Conservation (phyloP, 2,888 invertebrate genomes). For the Hypselothyrea guttata region DNA sequence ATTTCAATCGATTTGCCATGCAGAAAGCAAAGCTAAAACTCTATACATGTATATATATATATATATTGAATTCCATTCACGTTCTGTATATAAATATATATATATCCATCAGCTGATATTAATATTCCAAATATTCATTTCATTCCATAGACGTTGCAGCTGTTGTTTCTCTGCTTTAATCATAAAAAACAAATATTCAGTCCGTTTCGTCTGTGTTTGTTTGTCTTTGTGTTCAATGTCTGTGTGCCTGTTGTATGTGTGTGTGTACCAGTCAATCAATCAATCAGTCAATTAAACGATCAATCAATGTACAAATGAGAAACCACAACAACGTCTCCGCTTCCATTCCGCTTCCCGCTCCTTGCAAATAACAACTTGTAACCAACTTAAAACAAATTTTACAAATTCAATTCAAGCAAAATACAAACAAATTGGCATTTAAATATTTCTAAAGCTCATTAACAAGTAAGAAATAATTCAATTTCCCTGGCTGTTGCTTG, state of each 20-base stretch:
- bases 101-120: constrained; percentile 1
- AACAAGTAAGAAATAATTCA: constrained; percentile 51
- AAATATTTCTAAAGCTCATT: constrained; percentile 45
- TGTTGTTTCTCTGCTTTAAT: constrained; percentile 19
- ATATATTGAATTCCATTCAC: constrained; percentile 21
- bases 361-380: constrained; percentile 14
- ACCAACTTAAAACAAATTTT: neutral
- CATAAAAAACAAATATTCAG: constrained; percentile 11
- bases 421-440: constrained; percentile 37
- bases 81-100: no score
- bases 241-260: constrained; percentile 5
- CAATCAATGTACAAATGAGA: constrained; percentile 3
- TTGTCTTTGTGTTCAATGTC: constrained; percentile 5
- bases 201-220: constrained; percentile 9
- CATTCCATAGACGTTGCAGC: constrained; percentile 25
- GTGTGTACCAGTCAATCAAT: constrained; percentile 19
- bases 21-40: constrained; percentile 30
- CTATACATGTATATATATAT: no score
- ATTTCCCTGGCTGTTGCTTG: constrained; percentile 25
- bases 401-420: neutral
- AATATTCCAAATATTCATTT: constrained; percentile 14
- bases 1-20: constrained; percentile 50
- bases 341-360: constrained; percentile 2
- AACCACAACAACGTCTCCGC: constrained; percentile 1
- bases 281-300: constrained; percentile 29